Evolutionary conservation across 1,140 invertebrate genomes (phyloP), one percentile per base, ranked within the genome.

Genomic region (Stegodyphus dumicola): DNA sequence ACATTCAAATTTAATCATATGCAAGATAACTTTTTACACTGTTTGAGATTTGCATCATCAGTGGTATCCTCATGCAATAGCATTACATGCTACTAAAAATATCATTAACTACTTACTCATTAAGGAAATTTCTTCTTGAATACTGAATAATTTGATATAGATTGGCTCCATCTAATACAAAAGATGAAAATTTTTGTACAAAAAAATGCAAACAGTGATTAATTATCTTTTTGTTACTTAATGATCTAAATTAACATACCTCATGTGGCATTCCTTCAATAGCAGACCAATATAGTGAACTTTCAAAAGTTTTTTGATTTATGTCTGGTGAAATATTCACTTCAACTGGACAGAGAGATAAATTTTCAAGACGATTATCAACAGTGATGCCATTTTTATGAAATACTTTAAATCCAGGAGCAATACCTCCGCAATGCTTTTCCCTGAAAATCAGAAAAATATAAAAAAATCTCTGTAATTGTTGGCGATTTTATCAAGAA

Each of bases 331-430:
- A 81, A 77, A 73, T 76, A 75, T 86, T 86, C 54, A 18, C 76
- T 54, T 73, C 10, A 49, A 65, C 74, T 33, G 66, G 54, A 66
- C 18, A 56, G 60, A 77, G 18, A 2, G 18, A 7, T 70, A 92
- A 88, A 88, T 92, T 92, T 85, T 92, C 91, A 87, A 92, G 87
- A 56, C 92, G 89, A 85, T 92, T 92, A 88, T 92, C 92, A 15
- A 92, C 91, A 5, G 91, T 92, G 6, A 92, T 90, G 81, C 90
- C 89, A 87, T 92, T 92, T 76, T 90, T 89, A 87, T 92, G 92
- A 5, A 91, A 87, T 52, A 92, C 91, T 87, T 90, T 91, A 88
- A 90, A 92, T 13, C 91, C 91, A 52, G 89, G 90, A 56, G 92
- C 91, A 49, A 92, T 90, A 6, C 91, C 92, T 49, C 92, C 92